Percentiles rank a stretch among this genome's conserved stretches.
These are phyloP conservation scores for Furnarius figulus DNA, from an alignment of 2,113 vertebrate species.

Conservation along the genomic window DNA sequence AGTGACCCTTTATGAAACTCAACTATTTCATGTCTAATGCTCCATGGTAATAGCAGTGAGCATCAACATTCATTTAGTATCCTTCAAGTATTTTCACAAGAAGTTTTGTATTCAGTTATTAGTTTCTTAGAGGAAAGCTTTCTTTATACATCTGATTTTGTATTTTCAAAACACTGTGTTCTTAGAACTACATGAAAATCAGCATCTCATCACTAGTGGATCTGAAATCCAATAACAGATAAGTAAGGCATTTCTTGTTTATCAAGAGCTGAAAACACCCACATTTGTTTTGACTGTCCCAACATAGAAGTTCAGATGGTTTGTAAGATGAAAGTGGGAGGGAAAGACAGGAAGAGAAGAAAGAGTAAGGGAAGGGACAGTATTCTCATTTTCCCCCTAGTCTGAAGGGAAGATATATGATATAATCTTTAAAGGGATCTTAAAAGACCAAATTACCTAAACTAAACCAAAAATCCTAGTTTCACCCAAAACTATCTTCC, in stretches of 20 bases:
- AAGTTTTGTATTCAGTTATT: neutral
- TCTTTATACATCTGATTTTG: neutral
- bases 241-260: neutral
- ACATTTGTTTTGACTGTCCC: neutral
- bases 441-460: neutral
- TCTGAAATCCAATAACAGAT: neutral
- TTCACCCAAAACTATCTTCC: neutral
- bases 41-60: neutral
- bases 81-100: neutral
- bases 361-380: neutral
- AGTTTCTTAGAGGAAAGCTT: neutral
- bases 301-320: neutral
- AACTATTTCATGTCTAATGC: neutral
- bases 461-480: neutral
- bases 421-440: neutral
- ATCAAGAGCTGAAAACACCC: neutral
- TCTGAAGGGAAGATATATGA: neutral
- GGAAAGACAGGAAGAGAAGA: neutral
- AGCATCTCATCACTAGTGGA: neutral
- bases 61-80: neutral
- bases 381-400: neutral
- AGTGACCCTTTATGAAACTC: neutral
- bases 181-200: neutral
- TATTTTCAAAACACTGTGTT: neutral
- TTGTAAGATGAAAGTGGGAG: neutral